These are phyloP conservation scores for Ormia ochracea DNA, from an alignment of 2,888 invertebrate species.

Conservation along the genomic window DNA sequence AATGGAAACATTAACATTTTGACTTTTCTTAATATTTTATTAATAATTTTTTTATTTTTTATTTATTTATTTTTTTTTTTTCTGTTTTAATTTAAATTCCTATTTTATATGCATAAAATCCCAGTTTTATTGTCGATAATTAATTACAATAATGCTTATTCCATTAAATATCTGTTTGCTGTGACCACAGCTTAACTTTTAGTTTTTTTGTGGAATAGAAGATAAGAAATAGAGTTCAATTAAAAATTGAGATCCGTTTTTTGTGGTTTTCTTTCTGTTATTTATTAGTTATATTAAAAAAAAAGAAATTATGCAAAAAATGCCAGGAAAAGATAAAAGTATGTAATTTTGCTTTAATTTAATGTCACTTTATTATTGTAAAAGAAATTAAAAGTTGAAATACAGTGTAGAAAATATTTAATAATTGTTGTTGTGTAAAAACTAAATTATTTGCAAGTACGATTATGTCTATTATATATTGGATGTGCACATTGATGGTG, in stretches of 20 bases:
- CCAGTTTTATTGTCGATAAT: no score
- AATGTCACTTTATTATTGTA: not conserved
- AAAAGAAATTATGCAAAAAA: constrained; percentile 3
- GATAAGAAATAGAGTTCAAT: constrained; percentile 27
- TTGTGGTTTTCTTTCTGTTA: no score
- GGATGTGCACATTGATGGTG: not conserved
- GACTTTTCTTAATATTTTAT: no score
- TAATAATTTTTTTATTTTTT: no score
- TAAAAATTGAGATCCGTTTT: constrained; percentile 57
- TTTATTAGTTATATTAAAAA: no score
- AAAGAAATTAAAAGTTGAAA: constrained; percentile 1
- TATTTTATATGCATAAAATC: no score
- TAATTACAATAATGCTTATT: not conserved
- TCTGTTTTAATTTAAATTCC: no score
- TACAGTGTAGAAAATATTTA: not conserved
- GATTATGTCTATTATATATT: not conserved
- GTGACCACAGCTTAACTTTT: not conserved
- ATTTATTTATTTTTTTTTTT: no score
- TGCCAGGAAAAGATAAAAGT: not conserved
- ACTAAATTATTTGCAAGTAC: not conserved
- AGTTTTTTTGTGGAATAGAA: not conserved
- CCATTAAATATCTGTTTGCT: not conserved
- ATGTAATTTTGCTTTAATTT: not conserved
- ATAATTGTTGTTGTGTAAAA: not conserved
- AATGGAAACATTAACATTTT: not conserved